Evolutionary conservation across 2,888 invertebrate species (phyloP).

Genomic region (Schizotus pectinicornis): DNA sequence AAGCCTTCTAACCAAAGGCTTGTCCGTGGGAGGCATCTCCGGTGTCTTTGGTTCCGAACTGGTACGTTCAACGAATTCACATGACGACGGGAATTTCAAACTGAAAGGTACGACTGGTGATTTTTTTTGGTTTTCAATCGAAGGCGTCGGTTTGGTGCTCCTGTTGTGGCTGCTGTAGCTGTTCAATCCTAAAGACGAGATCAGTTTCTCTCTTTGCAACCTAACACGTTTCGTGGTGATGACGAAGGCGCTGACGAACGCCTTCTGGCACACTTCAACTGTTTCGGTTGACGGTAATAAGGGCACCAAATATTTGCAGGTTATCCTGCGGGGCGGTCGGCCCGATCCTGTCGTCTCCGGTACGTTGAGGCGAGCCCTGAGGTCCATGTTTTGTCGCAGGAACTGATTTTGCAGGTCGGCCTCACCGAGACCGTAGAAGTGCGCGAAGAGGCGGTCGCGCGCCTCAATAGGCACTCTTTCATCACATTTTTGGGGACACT

Average conservation of each 20-base stretch:
- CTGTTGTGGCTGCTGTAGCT: conserved; percentile 56
- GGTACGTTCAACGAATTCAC: conserved; percentile 29
- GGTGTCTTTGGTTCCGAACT: conserved; percentile 38
- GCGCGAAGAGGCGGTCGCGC: conserved; percentile 58
- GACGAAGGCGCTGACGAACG: conserved; percentile 63
- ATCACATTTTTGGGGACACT: conserved; percentile 63
- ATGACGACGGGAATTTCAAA: conserved; percentile 33
- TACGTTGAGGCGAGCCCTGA: conserved; percentile 56
- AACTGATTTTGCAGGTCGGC: conserved; percentile 61
- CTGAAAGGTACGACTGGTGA: conserved; percentile 33
- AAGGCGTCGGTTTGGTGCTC: conserved; percentile 23
- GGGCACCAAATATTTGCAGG: conserved; percentile 62
- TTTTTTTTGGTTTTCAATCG: conserved; percentile 23
- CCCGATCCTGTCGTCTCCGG: conserved; percentile 52
- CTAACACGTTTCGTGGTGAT: conserved; percentile 63
- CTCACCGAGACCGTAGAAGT: conserved; percentile 61
- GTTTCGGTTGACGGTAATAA: conserved; percentile 48
- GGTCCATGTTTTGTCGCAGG: conserved; percentile 61
- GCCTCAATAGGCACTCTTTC: conserved; percentile 59
- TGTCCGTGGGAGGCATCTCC: conserved; percentile 33
- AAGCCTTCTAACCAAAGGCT: conserved; percentile 36
- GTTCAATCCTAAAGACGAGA: conserved; percentile 57
- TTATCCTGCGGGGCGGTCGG: conserved; percentile 58
- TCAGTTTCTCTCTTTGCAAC: conserved; percentile 61
- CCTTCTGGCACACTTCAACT: conserved; percentile 63